These are phyloP conservation scores for Lithodes maja DNA, from an alignment of 2,888 invertebrate genomes.

Conservation along the genomic window DNA sequence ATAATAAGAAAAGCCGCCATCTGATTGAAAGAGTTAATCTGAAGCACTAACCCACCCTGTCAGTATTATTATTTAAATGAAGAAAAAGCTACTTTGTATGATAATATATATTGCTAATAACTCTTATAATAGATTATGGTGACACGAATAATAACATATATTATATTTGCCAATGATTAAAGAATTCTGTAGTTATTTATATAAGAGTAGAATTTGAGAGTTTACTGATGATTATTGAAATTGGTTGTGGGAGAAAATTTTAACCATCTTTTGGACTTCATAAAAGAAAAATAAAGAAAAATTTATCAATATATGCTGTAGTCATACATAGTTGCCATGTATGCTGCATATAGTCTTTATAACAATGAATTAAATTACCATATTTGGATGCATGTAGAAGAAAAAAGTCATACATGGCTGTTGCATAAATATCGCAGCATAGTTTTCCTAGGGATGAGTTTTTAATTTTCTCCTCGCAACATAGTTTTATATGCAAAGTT, in stretches of 20 bases:
- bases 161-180: slow-evolving; percentile 61
- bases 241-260: slow-evolving; percentile 52
- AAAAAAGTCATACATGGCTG: background rate
- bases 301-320: background rate
- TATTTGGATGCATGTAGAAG: too few species aligned
- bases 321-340: background rate
- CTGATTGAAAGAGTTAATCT: slow-evolving; percentile 1
- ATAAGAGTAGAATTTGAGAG: slow-evolving; percentile 56
- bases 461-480: slow-evolving; percentile 47
- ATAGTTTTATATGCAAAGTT: slow-evolving; percentile 49
- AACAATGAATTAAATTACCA: too few species aligned
- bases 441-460: background rate
- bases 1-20: too few species aligned
- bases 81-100: slow-evolving; percentile 40
- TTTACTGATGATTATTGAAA: slow-evolving; percentile 39
- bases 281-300: background rate
- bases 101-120: slow-evolving; percentile 54
- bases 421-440: background rate
- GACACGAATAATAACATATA: slow-evolving; percentile 44
- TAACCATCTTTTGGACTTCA: background rate
- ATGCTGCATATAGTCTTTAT: background rate
- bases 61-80: slow-evolving; percentile 30
- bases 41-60: slow-evolving; percentile 50
- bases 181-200: slow-evolving; percentile 43
- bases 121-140: slow-evolving; percentile 51